A percentile compares a stretch with the other conserved stretches of the same genome.
Evolutionary conservation across 2,113 vertebrate genomes (phyloP).

Genomic region (Fulmarus glacialis): DNA sequence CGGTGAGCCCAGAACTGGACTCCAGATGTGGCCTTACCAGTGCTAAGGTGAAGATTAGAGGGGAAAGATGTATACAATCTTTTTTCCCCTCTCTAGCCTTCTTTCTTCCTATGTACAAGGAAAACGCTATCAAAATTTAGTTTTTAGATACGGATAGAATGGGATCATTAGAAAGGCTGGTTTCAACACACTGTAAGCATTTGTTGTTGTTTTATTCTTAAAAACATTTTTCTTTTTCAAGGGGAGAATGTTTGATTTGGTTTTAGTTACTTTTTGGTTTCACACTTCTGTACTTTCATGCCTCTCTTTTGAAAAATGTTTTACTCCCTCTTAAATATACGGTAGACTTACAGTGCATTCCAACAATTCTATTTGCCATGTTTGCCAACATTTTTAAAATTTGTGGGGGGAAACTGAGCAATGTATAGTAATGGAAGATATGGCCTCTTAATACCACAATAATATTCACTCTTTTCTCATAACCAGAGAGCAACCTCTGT

Average conservation of each 20-base stretch:
- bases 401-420: not conserved
- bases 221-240: not conserved
- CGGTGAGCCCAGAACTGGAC: not conserved
- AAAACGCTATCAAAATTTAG: not conserved
- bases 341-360: not conserved
- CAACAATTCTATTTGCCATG: not conserved
- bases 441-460: not conserved
- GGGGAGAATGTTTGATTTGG: not conserved
- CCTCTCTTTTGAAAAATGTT: not conserved
- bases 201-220: not conserved
- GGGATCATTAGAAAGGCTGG: not conserved
- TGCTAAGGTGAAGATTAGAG: not conserved
- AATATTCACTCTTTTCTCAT: not conserved
- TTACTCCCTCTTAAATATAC: not conserved
- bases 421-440: not conserved
- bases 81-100: not conserved
- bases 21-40: not conserved
- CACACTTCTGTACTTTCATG: not conserved
- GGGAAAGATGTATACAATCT: not conserved
- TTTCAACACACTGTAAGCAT: not conserved
- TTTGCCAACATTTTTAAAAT: not conserved
- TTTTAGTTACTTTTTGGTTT: not conserved
- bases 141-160: not conserved
- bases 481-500: not conserved
- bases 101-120: not conserved